phyloP scores from a whole-genome alignment of 2,888 invertebrate genomes.

The Byasa hedistus region DNA sequence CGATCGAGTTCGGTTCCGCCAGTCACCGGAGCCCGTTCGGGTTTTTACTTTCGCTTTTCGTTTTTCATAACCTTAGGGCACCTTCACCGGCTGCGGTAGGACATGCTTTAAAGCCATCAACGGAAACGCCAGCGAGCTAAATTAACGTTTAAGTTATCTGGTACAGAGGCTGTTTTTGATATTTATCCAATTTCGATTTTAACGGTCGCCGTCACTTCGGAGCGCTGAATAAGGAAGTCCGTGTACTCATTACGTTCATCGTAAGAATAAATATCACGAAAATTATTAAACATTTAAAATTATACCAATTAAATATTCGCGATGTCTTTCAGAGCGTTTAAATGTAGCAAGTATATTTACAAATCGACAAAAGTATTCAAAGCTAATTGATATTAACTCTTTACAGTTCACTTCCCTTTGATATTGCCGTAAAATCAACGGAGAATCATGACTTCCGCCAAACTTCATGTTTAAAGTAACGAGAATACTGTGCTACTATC shows the following conservation, averaged over 20 bases:
- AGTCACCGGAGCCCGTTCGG: slow-evolving; percentile 49
- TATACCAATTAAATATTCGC: not conserved
- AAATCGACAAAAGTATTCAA: not conserved
- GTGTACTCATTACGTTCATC: slow-evolving; percentile 24
- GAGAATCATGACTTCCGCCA: too few species aligned
- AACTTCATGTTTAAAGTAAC: too few species aligned
- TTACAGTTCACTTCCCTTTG: not conserved
- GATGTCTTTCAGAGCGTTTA: not conserved
- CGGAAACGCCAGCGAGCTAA: slow-evolving; percentile 10
- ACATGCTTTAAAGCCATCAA: slow-evolving; percentile 28
- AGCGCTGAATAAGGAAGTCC: slow-evolving; percentile 24
- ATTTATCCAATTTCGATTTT: not conserved
- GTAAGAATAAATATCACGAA: slow-evolving; percentile 9
- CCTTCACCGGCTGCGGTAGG: slow-evolving; percentile 33
- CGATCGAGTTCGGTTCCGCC: slow-evolving; percentile 59
- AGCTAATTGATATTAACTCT: not conserved
- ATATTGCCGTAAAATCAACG: not conserved
- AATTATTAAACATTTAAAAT: not conserved
- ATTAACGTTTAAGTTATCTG: slow-evolving; percentile 17
- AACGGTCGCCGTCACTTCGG: slow-evolving; percentile 20
- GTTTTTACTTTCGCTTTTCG: slow-evolving; percentile 64
- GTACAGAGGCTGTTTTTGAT: slow-evolving; percentile 12
- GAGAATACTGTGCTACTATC: too few species aligned
- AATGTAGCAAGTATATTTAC: not conserved
- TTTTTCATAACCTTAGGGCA: slow-evolving; percentile 66